A percentile compares a stretch with the other conserved stretches of the same genome.
Conservation (phyloP, 2,888 invertebrate species). For the Antitype chi region DNA sequence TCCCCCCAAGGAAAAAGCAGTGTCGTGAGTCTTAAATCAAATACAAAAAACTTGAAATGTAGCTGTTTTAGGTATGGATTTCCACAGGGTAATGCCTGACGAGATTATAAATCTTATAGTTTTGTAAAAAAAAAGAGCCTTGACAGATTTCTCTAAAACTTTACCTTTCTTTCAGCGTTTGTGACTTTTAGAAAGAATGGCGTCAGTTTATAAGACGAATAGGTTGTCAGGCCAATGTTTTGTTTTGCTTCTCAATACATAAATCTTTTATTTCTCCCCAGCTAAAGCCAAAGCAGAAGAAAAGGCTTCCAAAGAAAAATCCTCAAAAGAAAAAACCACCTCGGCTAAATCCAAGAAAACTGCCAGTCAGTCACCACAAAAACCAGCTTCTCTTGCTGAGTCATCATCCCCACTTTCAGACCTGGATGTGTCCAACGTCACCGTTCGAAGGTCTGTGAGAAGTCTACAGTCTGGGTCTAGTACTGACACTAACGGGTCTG, state of each 20-base stretch:
- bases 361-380: slow-evolving; percentile 50
- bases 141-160: background rate
- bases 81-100: background rate
- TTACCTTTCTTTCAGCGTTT: background rate
- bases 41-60: background rate
- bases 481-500: slow-evolving; percentile 71
- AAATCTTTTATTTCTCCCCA: slow-evolving; percentile 18
- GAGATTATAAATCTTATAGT: background rate
- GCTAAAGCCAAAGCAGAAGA: slow-evolving; percentile 71
- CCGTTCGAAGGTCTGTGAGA: slow-evolving; percentile 75
- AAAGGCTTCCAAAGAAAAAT: slow-evolving; percentile 29
- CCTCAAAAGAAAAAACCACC: slow-evolving; percentile 42
- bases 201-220: background rate
- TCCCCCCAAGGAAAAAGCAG: background rate
- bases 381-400: slow-evolving; percentile 36
- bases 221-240: no score
- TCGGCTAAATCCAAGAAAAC: slow-evolving; percentile 66
- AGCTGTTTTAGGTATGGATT: background rate
- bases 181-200: background rate
- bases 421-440: slow-evolving; percentile 80
- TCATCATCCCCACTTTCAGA: slow-evolving; percentile 70
- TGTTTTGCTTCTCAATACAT: no score
- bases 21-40: no score
- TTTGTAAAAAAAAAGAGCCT: background rate
- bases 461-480: slow-evolving; percentile 74